These are phyloP conservation scores for Brachionichthys hirsutus DNA, from an alignment of 2,113 vertebrate species.

Conservation along the genomic window DNA sequence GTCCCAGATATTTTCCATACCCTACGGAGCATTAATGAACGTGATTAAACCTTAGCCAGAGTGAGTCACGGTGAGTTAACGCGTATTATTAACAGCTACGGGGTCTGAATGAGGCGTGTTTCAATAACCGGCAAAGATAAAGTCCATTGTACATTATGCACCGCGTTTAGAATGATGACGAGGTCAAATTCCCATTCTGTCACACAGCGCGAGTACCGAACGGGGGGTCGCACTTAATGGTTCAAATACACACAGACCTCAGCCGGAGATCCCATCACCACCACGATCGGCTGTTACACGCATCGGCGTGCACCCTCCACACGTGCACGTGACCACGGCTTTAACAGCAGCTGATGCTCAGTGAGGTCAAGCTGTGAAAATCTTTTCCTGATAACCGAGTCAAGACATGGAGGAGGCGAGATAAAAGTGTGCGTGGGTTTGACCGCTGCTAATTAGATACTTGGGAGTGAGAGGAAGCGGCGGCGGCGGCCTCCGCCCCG, in stretches of 20 bases:
- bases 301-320: too few species aligned
- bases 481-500: constrained; percentile 31
- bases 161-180: constrained; percentile 22
- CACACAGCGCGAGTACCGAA: too few species aligned
- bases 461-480: constrained; percentile 18
- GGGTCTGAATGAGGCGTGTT: constrained; percentile 19
- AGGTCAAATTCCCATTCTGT: constrained; percentile 26
- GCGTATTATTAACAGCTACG: constrained; percentile 3
- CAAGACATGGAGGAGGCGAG: constrained; percentile 20
- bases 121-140: constrained; percentile 14
- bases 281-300: neutral
- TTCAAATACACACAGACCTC: neutral
- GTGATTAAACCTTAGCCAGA: neutral
- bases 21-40: neutral
- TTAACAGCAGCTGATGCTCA: neutral
- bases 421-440: constrained; percentile 17
- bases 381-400: neutral
- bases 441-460: constrained; percentile 18
- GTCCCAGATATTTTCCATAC: neutral
- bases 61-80: neutral
- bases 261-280: too few species aligned
- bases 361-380: neutral
- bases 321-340: too few species aligned
- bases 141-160: constrained; percentile 5
- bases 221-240: neutral